Evolutionary conservation across 2,888 invertebrate species (phyloP), one percentile per base, ranked within the genome.

Genomic region (Emmelina monodactyla): DNA sequence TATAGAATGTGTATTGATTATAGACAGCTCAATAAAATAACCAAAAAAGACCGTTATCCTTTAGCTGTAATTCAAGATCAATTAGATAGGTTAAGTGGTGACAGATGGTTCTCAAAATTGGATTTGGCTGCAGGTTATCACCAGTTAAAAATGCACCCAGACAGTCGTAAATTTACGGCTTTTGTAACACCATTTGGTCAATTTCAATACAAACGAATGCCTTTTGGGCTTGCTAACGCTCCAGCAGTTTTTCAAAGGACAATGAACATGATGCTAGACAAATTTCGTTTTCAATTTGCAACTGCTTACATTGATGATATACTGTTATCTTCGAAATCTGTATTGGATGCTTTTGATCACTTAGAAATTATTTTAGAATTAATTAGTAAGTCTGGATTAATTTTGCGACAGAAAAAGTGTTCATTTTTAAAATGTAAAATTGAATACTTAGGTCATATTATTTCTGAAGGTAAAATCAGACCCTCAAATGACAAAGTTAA

Each of bases 61-160:
- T 15, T 41, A 14, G 41, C 43, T 2, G 7, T 42, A 1, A 42
- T 44, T 5, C 36, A 44, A 13, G 42, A 44, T 32, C 40, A 42
- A 15, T 10, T 41, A 14, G 39, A 43, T 35, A 9, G 34, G 4
- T 19, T 45, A 11, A 9, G 13, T 2, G 28, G 22, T n/a, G 14
- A 34, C 6, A 16, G 31, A 12, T 28, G 28, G 2, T 40, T 42
- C 14, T 28, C 33, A 1, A 35, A 13, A 5, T 15, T 45, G 1
- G 45, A 42, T 33, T 13, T 42, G 12, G 22, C 31, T 7, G 22
- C 39, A 2, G 34, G 33, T 2, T 44, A 40, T 14, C 32, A 36
- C 13, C 28, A 28, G 10, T 28, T 36, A n/a, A 9, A 16, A 13
- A 28, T 37, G 6, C 16, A 39, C 13, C 32, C 28, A 12, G 36